Percentiles rank a stretch among this genome's conserved stretches.
Evolutionary conservation across 2,888 invertebrate species (phyloP).

Genomic region (Shargacucullia verbasci): DNA sequence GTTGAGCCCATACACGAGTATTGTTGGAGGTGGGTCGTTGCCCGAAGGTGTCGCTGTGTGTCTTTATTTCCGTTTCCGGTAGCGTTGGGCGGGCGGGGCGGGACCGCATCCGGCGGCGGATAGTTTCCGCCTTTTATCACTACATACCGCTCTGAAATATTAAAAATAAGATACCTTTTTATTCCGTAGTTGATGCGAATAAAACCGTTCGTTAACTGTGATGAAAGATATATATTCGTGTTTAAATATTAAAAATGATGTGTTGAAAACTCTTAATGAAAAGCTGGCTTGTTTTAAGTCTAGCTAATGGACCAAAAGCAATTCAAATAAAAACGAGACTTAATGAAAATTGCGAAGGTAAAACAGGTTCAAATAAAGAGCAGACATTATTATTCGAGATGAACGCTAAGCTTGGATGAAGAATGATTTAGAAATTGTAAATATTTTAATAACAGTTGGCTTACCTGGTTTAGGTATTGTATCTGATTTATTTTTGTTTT

Average conservation of each 20-base stretch:
- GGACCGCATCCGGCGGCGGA: slow-evolving; percentile 51
- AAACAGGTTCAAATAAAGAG: slow-evolving; percentile 17
- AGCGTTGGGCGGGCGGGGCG: slow-evolving; percentile 32
- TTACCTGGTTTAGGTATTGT: neutral
- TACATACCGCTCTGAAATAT: slow-evolving; percentile 33
- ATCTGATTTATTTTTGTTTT: no score
- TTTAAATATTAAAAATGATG: neutral
- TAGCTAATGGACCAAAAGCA: slow-evolving; percentile 5
- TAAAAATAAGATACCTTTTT: slow-evolving; percentile 24
- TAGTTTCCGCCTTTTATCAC: slow-evolving; percentile 61
- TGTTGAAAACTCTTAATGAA: neutral
- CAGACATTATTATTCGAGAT: slow-evolving; percentile 6
- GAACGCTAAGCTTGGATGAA: neutral
- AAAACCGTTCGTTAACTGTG: no score
- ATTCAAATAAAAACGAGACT: slow-evolving; percentile 4
- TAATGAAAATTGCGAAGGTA: neutral
- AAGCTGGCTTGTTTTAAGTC: slow-evolving; percentile 4
- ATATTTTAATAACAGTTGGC: slow-evolving; percentile 1
- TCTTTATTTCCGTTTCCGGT: slow-evolving; percentile 62
- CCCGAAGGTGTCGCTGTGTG: slow-evolving; percentile 58
- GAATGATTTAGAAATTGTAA: slow-evolving; percentile 3
- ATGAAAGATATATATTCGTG: no score
- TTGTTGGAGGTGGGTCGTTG: slow-evolving; percentile 45
- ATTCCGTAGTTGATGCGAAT: slow-evolving; percentile 13
- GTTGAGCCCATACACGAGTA: slow-evolving; percentile 17